Percentiles rank a stretch among this genome's conserved stretches.
phyloP scores from a whole-genome alignment of 2,888 invertebrate species.

The Macaria liturata region DNA sequence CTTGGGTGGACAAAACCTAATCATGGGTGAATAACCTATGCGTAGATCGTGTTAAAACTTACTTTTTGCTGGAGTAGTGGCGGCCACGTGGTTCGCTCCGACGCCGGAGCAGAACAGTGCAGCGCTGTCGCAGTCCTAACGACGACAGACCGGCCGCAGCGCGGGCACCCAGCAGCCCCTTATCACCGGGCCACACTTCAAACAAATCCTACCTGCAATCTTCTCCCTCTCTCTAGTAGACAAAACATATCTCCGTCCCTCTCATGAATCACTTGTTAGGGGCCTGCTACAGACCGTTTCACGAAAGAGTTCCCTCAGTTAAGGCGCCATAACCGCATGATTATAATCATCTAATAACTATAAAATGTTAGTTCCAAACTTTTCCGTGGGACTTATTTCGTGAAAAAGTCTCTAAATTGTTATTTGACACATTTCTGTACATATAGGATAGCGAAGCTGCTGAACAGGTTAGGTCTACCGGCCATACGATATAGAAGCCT shows the following conservation, averaged over 20 bases:
- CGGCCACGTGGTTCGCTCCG: constrained; percentile 69
- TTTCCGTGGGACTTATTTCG: too few species aligned
- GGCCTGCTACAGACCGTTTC: too few species aligned
- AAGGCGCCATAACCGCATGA: too few species aligned
- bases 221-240: constrained; percentile 38
- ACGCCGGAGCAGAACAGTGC: constrained; percentile 52
- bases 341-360: too few species aligned
- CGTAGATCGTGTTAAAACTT: constrained; percentile 49
- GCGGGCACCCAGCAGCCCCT: constrained; percentile 29
- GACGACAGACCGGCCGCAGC: constrained; percentile 62
- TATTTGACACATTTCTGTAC: constrained; percentile 18
- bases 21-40: constrained; percentile 23
- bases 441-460: constrained; percentile 10
- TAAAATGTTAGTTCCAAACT: too few species aligned
- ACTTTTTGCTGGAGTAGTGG: constrained; percentile 60
- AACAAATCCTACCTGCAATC: constrained; percentile 37
- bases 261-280: constrained; percentile 33
- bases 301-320: too few species aligned
- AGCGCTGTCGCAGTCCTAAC: constrained; percentile 65
- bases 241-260: constrained; percentile 36
- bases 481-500: constrained; percentile 19
- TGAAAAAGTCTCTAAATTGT: too few species aligned
- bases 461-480: constrained; percentile 18
- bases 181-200: constrained; percentile 49
- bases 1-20: constrained; percentile 5